Evolutionary conservation across 2,888 invertebrate species (phyloP).

Genomic region (Clanis bilineata): DNA sequence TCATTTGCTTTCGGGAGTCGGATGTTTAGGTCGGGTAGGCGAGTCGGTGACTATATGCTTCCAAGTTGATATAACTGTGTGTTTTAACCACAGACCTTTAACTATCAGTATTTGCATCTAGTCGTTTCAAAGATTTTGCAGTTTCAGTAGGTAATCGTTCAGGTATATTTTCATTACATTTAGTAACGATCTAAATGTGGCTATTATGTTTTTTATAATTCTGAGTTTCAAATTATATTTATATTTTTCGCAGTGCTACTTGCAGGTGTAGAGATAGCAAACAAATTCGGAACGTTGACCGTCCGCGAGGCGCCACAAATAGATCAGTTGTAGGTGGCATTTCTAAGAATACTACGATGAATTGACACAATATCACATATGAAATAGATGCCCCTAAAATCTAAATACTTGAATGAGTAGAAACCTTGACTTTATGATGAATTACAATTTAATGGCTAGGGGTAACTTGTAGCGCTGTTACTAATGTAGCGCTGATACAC

Average conservation of each 20-base stretch:
- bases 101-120: too few species aligned
- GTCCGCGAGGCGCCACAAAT: conserved; percentile 61
- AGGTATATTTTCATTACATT: background rate
- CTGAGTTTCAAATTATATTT: background rate
- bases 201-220: background rate
- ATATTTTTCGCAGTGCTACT: background rate
- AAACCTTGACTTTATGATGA: background rate
- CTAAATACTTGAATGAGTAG: background rate
- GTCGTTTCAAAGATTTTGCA: too few species aligned
- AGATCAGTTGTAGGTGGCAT: conserved; percentile 68
- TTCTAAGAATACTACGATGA: conserved; percentile 65
- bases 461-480: too few species aligned
- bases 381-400: conserved; percentile 4
- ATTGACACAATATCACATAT: conserved; percentile 32
- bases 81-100: too few species aligned
- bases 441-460: background rate
- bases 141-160: too few species aligned
- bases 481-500: too few species aligned
- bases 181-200: background rate
- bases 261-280: conserved; percentile 23
- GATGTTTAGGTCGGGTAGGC: too few species aligned
- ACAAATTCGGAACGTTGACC: conserved; percentile 60
- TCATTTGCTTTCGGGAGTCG: too few species aligned
- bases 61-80: too few species aligned
- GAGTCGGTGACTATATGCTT: too few species aligned